Base-by-base conservation (phyloP, 2,113 vertebrate species). In the Microtus pennsylvanicus region DNA sequence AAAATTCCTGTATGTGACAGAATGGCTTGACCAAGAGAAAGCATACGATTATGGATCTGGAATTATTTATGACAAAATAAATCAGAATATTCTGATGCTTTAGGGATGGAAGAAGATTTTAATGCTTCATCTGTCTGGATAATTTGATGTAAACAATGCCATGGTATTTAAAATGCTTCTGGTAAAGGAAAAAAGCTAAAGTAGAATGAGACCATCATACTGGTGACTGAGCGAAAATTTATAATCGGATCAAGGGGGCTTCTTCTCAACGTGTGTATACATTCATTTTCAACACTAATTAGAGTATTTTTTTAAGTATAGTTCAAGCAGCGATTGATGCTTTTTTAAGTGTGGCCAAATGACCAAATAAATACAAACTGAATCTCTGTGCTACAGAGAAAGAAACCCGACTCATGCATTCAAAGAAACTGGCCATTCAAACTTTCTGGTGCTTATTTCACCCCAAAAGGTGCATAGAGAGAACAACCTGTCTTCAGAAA, bases 81-180 rank as follows among this genome's bases (percentile, higher is more conserved):
- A 97, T 97, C 4, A 96, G 93, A 97, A 94, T 97, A 97, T 95
- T 97, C 97, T 90, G 95, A 97, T 91, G 96, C 95, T 63, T 90
- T 98, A 55, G 97, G 96, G 50, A 97, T 97, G 96, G 96, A 97
- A 93, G 97, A 96, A 86, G 97, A 97, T 86, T 97, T 98, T 90
- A 96, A 96, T 65, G 96, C 95, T 2, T 98, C 97, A 1, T 97
- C 97, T 91, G 96, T 96, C 85, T 98, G 97, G 96, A 94, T 98
- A 35, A 97, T 96, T 74, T 93, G 96, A n/a, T 98, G 97, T 94
- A 98, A 97, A 74, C 96, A 96, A 63, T 96, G 96, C 42, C 96
- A 97, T 42, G 97, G 96, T 75, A 97, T 98, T 81, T 96, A 94
- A 69, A 96, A 97, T 87, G 90, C 96, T 72, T 89, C 95, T 91